Percentiles rank a stretch among this genome's conserved stretches.
Evolutionary conservation across 2,797 vertebrate genomes (phyloP).

Genomic region (Darevskia nairensis): DNA sequence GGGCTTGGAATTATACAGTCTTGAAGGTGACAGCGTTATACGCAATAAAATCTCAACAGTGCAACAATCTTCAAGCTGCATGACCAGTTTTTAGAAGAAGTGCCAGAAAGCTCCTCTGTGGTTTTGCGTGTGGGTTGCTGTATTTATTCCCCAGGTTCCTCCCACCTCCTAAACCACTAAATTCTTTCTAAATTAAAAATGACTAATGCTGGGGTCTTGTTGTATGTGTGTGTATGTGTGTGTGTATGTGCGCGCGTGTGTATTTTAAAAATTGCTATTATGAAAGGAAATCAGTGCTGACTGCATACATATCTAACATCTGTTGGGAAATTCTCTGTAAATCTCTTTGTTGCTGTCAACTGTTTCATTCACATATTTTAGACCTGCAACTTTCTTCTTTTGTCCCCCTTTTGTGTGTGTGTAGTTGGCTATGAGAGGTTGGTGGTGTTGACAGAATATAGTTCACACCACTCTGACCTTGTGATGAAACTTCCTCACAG

Average conservation of each 20-base stretch:
- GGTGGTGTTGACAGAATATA: constrained; percentile 80
- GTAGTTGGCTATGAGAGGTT: constrained; percentile 69
- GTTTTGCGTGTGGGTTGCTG: constrained; percentile 67
- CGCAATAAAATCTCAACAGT: constrained; percentile 62
- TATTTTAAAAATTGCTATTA: neutral
- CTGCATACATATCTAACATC: constrained; percentile 34
- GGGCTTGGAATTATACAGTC: constrained; percentile 48
- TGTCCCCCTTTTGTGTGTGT: constrained; percentile 56
- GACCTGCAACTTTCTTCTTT: constrained; percentile 44
- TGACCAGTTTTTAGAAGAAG: constrained; percentile 60
- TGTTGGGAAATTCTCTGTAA: constrained; percentile 47
- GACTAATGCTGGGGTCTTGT: constrained; percentile 45
- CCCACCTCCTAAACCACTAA: constrained; percentile 67
- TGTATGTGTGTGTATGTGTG: neutral
- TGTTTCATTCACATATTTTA: constrained; percentile 65
- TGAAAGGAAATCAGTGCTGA: constrained; percentile 27
- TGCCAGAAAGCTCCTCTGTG: constrained; percentile 66
- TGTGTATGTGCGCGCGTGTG: neutral
- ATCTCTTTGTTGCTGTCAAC: constrained; percentile 65
- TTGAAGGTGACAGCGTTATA: constrained; percentile 58
- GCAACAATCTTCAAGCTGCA: constrained; percentile 55
- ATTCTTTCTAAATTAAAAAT: constrained; percentile 72
- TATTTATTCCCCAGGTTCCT: constrained; percentile 66
- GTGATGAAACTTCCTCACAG: constrained; percentile 89
- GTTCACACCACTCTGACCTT: constrained; percentile 86